These are phyloP conservation scores for Percopsis transmontana DNA, from an alignment of 2,113 vertebrate species.

Conservation along the genomic window DNA sequence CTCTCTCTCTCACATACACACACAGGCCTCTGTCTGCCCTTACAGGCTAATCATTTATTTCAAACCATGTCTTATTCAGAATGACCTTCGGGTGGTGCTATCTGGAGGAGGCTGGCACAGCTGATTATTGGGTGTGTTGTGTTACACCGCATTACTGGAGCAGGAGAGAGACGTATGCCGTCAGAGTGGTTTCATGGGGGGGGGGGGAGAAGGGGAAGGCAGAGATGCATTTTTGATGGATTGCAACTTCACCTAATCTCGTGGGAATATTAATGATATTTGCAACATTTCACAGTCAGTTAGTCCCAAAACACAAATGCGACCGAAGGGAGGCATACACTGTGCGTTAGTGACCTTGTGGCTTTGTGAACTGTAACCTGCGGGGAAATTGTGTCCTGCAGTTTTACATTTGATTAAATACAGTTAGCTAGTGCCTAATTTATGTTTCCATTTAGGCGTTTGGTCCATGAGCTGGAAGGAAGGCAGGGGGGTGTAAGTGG, in stretches of 20 bases:
- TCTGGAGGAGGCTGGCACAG: neutral
- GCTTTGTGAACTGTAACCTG: neutral
- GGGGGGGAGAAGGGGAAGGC: neutral
- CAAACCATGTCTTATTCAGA: neutral
- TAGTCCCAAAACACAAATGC: conserved; percentile 1
- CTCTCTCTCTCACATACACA: neutral
- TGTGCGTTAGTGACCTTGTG: neutral
- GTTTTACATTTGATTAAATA: conserved; percentile 33
- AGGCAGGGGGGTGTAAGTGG: neutral
- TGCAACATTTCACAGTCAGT: neutral
- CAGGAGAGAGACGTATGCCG: neutral
- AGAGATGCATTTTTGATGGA: neutral
- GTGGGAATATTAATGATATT: neutral
- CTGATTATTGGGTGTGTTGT: neutral
- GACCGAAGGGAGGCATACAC: neutral
- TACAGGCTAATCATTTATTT: neutral
- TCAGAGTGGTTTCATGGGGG: too few relatives aligned
- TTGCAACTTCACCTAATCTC: conserved; percentile 5
- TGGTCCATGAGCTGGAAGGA: neutral
- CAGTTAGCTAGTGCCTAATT: conserved; percentile 26
- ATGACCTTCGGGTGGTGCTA: neutral
- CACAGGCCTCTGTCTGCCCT: neutral
- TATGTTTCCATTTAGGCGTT: conserved; percentile 15
- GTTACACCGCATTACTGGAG: neutral
- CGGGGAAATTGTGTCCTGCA: conserved; percentile 6